These are phyloP conservation scores for Stegastes partitus DNA, from an alignment of 2,113 vertebrate genomes.

Conservation along the genomic window DNA sequence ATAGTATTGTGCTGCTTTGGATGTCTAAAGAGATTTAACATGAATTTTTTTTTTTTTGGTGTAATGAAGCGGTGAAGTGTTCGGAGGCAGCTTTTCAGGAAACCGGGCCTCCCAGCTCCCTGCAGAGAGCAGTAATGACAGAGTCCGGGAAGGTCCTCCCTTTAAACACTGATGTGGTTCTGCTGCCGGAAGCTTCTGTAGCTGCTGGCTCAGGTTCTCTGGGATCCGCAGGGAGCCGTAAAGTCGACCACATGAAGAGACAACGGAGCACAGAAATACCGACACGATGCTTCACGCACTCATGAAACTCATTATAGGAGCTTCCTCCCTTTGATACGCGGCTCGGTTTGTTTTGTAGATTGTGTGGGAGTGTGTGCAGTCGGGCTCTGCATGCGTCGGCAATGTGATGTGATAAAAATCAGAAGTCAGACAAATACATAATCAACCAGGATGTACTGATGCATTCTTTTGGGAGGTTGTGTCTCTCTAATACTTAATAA, in stretches of 20 bases:
- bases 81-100: constrained; percentile 2
- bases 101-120: constrained; percentile 15
- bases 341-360: constrained; percentile 6
- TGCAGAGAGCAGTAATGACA: constrained; percentile 32
- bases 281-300: neutral
- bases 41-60: neutral
- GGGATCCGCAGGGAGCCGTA: constrained; percentile 31
- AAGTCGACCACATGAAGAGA: constrained; percentile 48
- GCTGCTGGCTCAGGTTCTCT: constrained; percentile 26
- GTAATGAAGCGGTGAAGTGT: neutral
- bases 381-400: constrained; percentile 1
- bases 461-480: too few relatives aligned
- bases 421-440: neutral
- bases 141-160: constrained; percentile 14
- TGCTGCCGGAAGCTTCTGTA: constrained; percentile 27
- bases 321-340: constrained; percentile 22
- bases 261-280: constrained; percentile 40
- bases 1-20: neutral
- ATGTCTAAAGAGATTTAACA: constrained; percentile 1
- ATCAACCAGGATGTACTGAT: too few relatives aligned
- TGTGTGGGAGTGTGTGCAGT: constrained; percentile 1
- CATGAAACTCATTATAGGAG: constrained; percentile 30
- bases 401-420: neutral
- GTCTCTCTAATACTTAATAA: too few relatives aligned
- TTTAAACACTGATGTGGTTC: constrained; percentile 48